A percentile compares a stretch with the other conserved stretches of the same genome.
Evolutionary conservation across 2,888 invertebrate species (phyloP).

Genomic region (Eustalomyia histrio): DNA sequence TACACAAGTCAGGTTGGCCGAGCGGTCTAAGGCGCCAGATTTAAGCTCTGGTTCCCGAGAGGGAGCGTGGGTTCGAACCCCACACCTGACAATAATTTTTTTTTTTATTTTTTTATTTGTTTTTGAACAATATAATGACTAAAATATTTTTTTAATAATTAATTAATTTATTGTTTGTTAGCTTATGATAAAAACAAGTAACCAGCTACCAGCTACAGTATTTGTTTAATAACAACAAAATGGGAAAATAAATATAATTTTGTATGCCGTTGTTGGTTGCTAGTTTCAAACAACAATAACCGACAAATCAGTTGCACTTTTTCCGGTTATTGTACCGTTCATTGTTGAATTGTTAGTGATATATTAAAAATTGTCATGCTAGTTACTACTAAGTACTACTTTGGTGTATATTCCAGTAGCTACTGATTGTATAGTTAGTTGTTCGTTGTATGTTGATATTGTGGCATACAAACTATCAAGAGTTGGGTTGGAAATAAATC

Average conservation of each 20-base stretch:
- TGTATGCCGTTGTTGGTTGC: constrained; percentile 4
- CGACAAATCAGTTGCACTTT: constrained; percentile 61
- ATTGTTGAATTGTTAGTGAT: constrained; percentile 36
- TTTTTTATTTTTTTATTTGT: constrained; percentile 11
- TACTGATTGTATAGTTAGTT: constrained; percentile 24
- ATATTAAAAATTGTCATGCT: constrained; percentile 50
- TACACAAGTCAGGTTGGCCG: constrained; percentile 83
- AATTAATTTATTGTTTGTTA: constrained; percentile 22
- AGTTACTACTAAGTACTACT: too few relatives aligned
- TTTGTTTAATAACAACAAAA: not conserved
- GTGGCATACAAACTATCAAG: constrained; percentile 24
- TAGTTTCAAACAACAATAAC: constrained; percentile 43
- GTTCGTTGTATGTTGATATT: constrained; percentile 25
- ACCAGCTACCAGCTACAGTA: not conserved
- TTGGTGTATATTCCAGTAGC: not conserved
- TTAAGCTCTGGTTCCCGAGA: constrained; percentile 88
- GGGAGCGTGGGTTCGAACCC: constrained; percentile 90
- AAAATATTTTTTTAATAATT: not conserved
- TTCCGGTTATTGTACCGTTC: constrained; percentile 62
- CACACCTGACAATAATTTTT: constrained; percentile 82
- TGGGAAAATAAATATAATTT: not conserved
- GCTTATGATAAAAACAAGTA: constrained; percentile 21
- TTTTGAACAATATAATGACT: not conserved
- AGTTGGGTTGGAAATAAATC: constrained; percentile 18
- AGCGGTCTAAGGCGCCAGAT: constrained; percentile 90